phyloP scores from a whole-genome alignment of 2,113 vertebrate species.

The Apteryx mantelli region DNA sequence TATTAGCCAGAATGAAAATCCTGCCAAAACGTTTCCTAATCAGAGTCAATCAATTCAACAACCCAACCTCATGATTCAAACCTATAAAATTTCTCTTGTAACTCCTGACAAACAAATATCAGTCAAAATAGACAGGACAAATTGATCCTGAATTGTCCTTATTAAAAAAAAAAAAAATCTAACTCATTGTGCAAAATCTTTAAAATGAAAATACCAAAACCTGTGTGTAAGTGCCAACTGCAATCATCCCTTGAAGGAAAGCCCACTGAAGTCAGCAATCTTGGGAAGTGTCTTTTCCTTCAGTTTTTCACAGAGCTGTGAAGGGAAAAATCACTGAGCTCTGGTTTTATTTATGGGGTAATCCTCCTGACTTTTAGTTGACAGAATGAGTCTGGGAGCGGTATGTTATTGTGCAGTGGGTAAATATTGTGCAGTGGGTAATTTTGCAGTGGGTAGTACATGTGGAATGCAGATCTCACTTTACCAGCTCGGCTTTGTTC shows the following conservation, averaged over 20 bases:
- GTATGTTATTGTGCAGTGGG: neutral
- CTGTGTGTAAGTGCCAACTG: neutral
- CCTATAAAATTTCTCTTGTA: neutral
- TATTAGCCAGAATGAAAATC: neutral
- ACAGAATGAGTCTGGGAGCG: neutral
- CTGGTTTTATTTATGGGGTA: neutral
- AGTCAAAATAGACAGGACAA: neutral
- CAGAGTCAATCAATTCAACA: slow-evolving; percentile 1
- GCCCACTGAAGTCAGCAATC: neutral
- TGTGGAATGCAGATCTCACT: neutral
- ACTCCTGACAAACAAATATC: neutral
- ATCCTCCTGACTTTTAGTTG: neutral
- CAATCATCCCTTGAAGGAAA: neutral
- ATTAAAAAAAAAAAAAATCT: neutral
- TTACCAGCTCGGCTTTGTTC: neutral
- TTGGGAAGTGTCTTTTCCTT: neutral
- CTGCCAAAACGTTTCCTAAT: neutral
- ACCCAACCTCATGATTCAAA: neutral
- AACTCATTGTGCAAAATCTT: neutral
- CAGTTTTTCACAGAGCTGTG: neutral
- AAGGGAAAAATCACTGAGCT: neutral
- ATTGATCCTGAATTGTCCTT: neutral
- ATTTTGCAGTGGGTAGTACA: neutral
- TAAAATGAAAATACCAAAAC: neutral
- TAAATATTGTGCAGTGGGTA: neutral